Percentiles rank a stretch among this genome's conserved stretches.
Conservation (phyloP, 2,888 invertebrate genomes). For the Caprella mutica region DNA sequence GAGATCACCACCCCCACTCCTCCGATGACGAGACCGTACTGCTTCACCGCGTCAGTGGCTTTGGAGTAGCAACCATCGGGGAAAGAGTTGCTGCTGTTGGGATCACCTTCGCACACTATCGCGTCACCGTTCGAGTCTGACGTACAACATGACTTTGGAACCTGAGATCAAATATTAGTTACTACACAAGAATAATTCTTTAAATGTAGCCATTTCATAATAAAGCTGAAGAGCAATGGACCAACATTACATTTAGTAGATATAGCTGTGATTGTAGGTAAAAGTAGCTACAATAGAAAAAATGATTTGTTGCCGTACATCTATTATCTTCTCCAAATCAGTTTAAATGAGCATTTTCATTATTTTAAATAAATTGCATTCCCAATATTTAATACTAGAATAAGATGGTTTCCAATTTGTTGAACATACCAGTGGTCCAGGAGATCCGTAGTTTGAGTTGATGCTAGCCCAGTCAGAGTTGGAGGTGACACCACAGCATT, state of each 20-base stretch:
- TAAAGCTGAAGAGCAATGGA: no score
- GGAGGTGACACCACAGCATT: constrained; percentile 30
- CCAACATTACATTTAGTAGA: no score
- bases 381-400: no score
- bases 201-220: no score
- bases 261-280: no score
- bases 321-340: no score
- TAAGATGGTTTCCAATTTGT: no score
- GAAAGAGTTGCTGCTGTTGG: constrained; percentile 54
- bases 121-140: constrained; percentile 20
- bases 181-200: no score
- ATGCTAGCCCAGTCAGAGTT: constrained; percentile 25
- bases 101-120: constrained; percentile 41
- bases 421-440: background rate
- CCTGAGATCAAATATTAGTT: constrained; percentile 17
- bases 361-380: no score
- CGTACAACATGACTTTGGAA: constrained; percentile 38
- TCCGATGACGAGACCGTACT: constrained; percentile 68
- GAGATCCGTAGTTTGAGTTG: constrained; percentile 16
- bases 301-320: no score
- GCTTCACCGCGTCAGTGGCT: constrained; percentile 57
- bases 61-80: constrained; percentile 63
- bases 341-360: no score
- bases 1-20: constrained; percentile 70
- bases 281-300: no score